Evolutionary conservation across 2,888 invertebrate genomes (phyloP).

Genomic region (Philonicus albiceps): DNA sequence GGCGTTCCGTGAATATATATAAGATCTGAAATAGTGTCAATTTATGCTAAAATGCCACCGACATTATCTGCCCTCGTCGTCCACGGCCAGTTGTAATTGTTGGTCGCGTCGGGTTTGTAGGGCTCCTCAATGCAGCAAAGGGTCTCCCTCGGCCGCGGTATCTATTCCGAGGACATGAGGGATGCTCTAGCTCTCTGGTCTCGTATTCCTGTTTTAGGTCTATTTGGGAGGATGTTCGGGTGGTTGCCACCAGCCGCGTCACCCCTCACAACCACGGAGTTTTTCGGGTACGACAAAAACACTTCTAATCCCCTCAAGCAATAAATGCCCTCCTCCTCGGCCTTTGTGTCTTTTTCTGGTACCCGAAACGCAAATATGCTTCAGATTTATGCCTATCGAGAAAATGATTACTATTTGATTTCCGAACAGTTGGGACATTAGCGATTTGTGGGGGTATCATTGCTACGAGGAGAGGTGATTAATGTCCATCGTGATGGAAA

Average conservation of each 20-base stretch:
- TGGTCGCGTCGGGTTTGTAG: slow-evolving; percentile 28
- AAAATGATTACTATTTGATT: slow-evolving; percentile 49
- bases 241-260: not conserved
- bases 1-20: slow-evolving; percentile 49
- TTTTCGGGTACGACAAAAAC: slow-evolving; percentile 31
- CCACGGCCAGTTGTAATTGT: slow-evolving; percentile 45
- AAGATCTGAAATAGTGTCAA: slow-evolving; percentile 49
- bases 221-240: not conserved
- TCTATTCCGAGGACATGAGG: not conserved
- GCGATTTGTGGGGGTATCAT: slow-evolving; percentile 22
- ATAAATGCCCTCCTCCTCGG: slow-evolving; percentile 41
- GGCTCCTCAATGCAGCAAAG: not conserved
- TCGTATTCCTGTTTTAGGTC: not conserved
- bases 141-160: slow-evolving; percentile 17
- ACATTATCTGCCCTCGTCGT: slow-evolving; percentile 43
- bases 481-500: slow-evolving; percentile 20
- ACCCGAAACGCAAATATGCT: slow-evolving; percentile 43
- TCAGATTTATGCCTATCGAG: slow-evolving; percentile 45
- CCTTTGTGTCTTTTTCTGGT: slow-evolving; percentile 9
- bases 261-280: slow-evolving; percentile 18
- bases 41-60: slow-evolving; percentile 44
- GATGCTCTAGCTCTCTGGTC: not conserved
- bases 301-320: slow-evolving; percentile 42
- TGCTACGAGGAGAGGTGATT: slow-evolving; percentile 29
- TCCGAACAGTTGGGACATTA: slow-evolving; percentile 48